Base-by-base conservation (phyloP, 2,888 invertebrate genomes). In the Leptopilina myrica region DNA sequence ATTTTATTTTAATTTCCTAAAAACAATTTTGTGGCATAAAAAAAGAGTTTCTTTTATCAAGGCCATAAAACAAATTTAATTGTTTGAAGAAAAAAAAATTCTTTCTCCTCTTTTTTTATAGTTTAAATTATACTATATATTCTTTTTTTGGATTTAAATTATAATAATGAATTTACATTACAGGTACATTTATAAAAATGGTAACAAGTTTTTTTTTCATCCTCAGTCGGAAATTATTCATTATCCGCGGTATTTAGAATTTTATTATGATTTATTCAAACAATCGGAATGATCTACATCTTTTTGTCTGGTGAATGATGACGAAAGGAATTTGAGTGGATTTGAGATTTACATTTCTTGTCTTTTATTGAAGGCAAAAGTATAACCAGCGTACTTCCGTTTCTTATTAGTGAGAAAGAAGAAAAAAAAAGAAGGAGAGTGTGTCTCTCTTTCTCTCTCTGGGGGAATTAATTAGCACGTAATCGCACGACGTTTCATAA, bases 391-490 rank as follows among this genome's bases (percentile, higher is more conserved):
- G 73, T 73, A 33, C 73, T 73, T 73, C 73, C 73, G 73, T 56
- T 73, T 73, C 73, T 53, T 56, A 73, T 53, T 62, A 62, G 62
- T 73, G 73, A 56, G 73, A 73, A 73, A 73, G 53, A 73, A 53
- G 14, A 73, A 53, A 20, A 69, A 69, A 26, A 11, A 12, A 26
- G 64, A 64, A 26, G 40, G 33, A 73, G 20, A 73, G 73, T 56
- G 73, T n/a, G 53, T 43, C 43, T 8, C 43, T 43, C 43, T 9
- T 2, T 49, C 73, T 9, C 15, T 73, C 73, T 73, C 53, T 33
- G 26, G 73, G n/a, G 53, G 73, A 73, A 73, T 73, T 73, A 73
- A 73, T 73, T 73, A 73, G 56, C 73, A 73, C 73, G 73, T 73
- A 73, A 73, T 73, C 73, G 53, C 56, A 73, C 56, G 73, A 73